Conservation (phyloP, 2,888 invertebrate species). For the Macrophya alboannulata region DNA sequence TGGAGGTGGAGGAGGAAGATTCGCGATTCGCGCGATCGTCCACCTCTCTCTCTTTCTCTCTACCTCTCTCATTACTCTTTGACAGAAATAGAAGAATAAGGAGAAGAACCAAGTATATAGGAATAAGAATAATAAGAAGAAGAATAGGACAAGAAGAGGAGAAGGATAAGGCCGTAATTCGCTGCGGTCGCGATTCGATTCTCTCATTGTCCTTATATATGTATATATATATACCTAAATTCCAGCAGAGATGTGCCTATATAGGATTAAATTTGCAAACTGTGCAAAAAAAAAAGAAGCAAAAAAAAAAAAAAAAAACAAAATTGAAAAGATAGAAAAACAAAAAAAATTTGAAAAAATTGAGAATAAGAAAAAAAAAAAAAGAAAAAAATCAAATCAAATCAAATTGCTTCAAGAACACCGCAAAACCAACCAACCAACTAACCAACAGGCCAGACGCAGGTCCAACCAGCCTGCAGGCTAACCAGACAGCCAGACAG, state of each 20-base stretch:
- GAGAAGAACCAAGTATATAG: neutral
- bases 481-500: too few species aligned
- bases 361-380: neutral
- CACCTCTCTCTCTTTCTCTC: neutral
- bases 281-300: neutral
- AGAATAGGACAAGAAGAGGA: neutral
- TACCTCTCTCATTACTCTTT: neutral
- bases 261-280: constrained; percentile 24
- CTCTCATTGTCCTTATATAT: constrained; percentile 50
- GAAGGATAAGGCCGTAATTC: constrained; percentile 42
- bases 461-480: neutral
- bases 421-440: constrained; percentile 33
- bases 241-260: constrained; percentile 20
- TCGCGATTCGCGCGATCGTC: neutral
- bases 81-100: neutral
- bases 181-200: constrained; percentile 54
- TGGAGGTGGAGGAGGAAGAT: neutral
- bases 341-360: neutral
- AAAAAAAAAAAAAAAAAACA: neutral
- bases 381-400: neutral
- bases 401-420: constrained; percentile 40
- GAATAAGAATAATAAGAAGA: neutral
- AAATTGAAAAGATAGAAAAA: too few species aligned
- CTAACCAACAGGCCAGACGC: neutral
- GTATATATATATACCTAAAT: too few species aligned